These are phyloP conservation scores for Bembecia ichneumoniformis DNA, from an alignment of 2,888 invertebrate genomes.

Conservation along the genomic window DNA sequence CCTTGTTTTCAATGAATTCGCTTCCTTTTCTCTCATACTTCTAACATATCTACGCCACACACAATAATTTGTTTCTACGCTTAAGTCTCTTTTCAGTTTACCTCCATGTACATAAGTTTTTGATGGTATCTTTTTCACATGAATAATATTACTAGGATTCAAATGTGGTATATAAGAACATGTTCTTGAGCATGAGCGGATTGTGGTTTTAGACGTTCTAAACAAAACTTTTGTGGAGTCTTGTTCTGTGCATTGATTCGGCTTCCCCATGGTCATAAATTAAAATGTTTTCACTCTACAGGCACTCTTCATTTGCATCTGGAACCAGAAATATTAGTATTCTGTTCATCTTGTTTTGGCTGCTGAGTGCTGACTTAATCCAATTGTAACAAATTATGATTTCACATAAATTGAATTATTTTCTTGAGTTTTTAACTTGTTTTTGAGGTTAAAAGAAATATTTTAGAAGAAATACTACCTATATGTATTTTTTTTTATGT, in stretches of 20 bases:
- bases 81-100: slow-evolving; percentile 38
- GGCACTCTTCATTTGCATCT: slow-evolving; percentile 24
- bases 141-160: slow-evolving; percentile 24
- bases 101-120: slow-evolving; percentile 10
- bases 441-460: no score
- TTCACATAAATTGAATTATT: no score
- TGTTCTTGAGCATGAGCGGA: slow-evolving; percentile 33
- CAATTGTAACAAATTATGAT: no score
- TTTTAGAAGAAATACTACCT: no score
- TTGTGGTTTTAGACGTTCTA: slow-evolving; percentile 38
- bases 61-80: slow-evolving; percentile 53
- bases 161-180: slow-evolving; percentile 32
- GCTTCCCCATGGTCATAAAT: not conserved
- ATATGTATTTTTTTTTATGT: no score
- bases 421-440: no score
- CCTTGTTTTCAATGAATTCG: slow-evolving; percentile 25
- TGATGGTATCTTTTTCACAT: slow-evolving; percentile 29
- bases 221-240: slow-evolving; percentile 27
- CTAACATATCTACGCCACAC: slow-evolving; percentile 38
- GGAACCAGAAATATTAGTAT: slow-evolving; percentile 54
- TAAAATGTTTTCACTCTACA: not conserved
- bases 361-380: no score
- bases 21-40: slow-evolving; percentile 28
- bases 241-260: not conserved
- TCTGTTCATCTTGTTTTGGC: slow-evolving; percentile 34